A percentile compares a stretch with the other conserved stretches of the same genome.
phyloP scores from a whole-genome alignment of 2,797 vertebrate species.

The Amazona finschi region DNA sequence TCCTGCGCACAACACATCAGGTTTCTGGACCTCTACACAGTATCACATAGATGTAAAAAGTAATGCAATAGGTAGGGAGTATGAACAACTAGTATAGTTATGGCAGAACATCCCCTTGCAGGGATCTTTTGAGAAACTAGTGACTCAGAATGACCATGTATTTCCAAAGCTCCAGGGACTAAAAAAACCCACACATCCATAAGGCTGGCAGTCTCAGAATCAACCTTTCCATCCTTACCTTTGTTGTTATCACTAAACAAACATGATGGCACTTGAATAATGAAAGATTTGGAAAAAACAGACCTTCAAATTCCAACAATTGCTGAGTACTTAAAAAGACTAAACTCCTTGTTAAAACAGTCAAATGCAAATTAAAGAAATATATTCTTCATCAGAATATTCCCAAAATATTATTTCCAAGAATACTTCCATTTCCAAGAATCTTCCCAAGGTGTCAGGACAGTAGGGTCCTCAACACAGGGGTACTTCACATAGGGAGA shows the following conservation, averaged over 20 bases:
- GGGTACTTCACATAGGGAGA: background rate
- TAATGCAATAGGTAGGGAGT: background rate
- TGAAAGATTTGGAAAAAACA: background rate
- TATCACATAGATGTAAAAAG: background rate
- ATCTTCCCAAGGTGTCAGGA: background rate
- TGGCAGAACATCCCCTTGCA: background rate
- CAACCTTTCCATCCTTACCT: background rate
- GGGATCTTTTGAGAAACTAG: background rate
- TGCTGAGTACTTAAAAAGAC: background rate
- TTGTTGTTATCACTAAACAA: background rate
- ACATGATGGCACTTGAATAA: background rate
- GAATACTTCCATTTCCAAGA: background rate
- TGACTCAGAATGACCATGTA: background rate
- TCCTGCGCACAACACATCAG: background rate
- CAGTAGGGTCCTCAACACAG: rapidly evolving
- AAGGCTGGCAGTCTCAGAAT: background rate
- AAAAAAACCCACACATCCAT: background rate
- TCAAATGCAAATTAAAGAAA: background rate
- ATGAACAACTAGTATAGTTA: background rate
- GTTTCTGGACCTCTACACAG: background rate
- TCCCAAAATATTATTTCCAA: background rate
- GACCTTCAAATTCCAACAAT: background rate
- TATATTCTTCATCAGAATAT: background rate
- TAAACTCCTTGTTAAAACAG: background rate
- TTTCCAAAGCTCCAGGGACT: background rate